phyloP scores from a whole-genome alignment of 2,888 invertebrate genomes.

The Cataglyphis rosenhaueri region DNA sequence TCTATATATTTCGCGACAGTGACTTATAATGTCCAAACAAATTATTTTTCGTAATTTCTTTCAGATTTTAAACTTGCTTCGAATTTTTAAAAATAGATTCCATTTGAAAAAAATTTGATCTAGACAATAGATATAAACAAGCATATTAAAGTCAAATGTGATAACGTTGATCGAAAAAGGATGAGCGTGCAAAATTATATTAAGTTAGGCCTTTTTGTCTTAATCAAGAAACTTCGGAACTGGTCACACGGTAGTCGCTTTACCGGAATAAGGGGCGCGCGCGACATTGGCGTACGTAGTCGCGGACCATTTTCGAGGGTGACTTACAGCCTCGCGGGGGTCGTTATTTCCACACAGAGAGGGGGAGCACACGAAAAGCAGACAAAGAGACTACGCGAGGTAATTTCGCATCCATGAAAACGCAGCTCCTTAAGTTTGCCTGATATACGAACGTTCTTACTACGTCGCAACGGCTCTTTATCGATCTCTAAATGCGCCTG shows the following conservation, averaged over 20 bases:
- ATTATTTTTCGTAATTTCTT: not conserved
- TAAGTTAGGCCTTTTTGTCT: constrained; percentile 78
- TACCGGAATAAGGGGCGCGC: constrained; percentile 36
- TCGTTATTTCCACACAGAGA: constrained; percentile 67
- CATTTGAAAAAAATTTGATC: not conserved
- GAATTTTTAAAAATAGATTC: not conserved
- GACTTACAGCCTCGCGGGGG: constrained; percentile 78
- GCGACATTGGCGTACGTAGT: constrained; percentile 62
- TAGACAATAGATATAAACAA: not conserved
- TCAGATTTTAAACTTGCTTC: not conserved
- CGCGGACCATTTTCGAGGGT: constrained; percentile 77
- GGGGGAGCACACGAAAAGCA: constrained; percentile 57
- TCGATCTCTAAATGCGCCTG: not conserved
- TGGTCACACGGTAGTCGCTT: constrained; percentile 55
- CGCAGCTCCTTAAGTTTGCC: constrained; percentile 49
- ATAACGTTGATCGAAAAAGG: not conserved
- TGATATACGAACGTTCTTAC: constrained; percentile 31
- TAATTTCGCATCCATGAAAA: constrained; percentile 66
- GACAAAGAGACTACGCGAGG: constrained; percentile 65
- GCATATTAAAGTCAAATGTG: not conserved
- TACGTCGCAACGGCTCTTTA: not conserved
- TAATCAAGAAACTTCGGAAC: constrained; percentile 82
- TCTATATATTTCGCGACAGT: not conserved
- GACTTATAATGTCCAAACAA: not conserved
- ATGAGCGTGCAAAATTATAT: constrained; percentile 51